A percentile compares a stretch with the other conserved stretches of the same genome.
Conservation (phyloP, 2,797 vertebrate species). For the Sphenopsis melanotis region DNA sequence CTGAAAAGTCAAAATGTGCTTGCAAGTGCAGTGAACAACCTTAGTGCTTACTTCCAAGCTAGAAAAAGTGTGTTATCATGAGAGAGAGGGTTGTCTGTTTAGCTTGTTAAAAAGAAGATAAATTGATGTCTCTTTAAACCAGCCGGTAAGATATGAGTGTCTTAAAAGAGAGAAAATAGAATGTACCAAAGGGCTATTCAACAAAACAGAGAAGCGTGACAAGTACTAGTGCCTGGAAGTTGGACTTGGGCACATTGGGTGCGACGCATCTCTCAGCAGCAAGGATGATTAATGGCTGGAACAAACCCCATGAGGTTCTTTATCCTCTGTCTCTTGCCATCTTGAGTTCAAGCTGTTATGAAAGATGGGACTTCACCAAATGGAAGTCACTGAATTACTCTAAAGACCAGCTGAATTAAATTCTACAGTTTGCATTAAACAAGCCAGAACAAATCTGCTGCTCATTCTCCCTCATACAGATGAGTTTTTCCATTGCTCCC, state of each 20-base stretch:
- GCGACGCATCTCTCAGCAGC: background rate
- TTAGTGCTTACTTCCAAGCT: background rate
- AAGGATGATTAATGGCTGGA: background rate
- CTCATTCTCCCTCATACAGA: background rate
- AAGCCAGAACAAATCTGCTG: background rate
- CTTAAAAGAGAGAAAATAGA: background rate
- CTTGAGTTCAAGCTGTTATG: background rate
- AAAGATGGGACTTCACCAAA: conserved; percentile 15
- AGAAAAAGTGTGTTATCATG: background rate
- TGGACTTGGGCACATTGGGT: background rate
- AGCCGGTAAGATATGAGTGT: background rate
- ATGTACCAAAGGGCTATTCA: background rate
- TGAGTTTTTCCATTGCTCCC: background rate
- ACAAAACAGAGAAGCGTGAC: background rate
- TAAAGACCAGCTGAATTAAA: background rate
- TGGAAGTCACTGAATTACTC: background rate
- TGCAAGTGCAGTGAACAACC: background rate
- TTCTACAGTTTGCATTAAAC: background rate
- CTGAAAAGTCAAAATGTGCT: background rate
- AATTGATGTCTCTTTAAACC: background rate
- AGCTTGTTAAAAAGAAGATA: background rate
- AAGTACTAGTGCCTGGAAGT: background rate
- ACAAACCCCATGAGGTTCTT: background rate
- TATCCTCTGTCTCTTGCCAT: background rate
- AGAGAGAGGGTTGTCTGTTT: background rate